These are phyloP conservation scores for Dendronephthya gigantea DNA, from an alignment of 64 coral and sea anemone species.

Conservation along the genomic window DNA sequence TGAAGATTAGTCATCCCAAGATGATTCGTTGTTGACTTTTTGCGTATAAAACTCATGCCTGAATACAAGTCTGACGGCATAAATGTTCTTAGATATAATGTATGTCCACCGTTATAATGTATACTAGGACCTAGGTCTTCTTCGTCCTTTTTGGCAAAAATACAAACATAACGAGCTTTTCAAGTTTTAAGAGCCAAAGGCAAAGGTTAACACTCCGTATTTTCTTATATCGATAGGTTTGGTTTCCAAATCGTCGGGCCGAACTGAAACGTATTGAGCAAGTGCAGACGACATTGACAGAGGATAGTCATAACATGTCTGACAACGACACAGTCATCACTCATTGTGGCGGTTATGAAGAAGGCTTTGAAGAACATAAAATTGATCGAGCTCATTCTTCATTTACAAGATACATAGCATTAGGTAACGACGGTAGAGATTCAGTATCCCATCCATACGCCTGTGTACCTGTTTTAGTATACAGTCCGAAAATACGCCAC, in stretches of 20 bases:
- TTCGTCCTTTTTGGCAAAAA: too few species aligned
- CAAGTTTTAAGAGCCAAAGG: too few species aligned
- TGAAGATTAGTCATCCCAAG: too few species aligned
- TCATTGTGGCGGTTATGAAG: not conserved
- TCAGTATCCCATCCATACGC: not conserved
- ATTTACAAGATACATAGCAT: not conserved
- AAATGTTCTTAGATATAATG: too few species aligned
- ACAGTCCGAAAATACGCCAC: not conserved
- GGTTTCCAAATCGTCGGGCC: not conserved
- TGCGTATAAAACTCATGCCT: too few species aligned
- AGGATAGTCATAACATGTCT: not conserved
- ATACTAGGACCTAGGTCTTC: too few species aligned
- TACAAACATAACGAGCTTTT: too few species aligned
- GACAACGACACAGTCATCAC: not conserved
- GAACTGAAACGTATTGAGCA: not conserved
- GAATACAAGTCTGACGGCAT: too few species aligned
- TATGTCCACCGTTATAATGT: too few species aligned
- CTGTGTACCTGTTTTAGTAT: not conserved
- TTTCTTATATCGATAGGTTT: not conserved
- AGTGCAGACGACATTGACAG: not conserved
- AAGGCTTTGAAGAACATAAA: not conserved
- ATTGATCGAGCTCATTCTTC: not conserved
- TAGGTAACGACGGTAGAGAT: not conserved
- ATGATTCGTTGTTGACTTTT: too few species aligned
- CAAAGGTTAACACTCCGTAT: not conserved